These are phyloP conservation scores for Callosobruchus maculatus DNA, from an alignment of 2,888 invertebrate species.

Conservation along the genomic window DNA sequence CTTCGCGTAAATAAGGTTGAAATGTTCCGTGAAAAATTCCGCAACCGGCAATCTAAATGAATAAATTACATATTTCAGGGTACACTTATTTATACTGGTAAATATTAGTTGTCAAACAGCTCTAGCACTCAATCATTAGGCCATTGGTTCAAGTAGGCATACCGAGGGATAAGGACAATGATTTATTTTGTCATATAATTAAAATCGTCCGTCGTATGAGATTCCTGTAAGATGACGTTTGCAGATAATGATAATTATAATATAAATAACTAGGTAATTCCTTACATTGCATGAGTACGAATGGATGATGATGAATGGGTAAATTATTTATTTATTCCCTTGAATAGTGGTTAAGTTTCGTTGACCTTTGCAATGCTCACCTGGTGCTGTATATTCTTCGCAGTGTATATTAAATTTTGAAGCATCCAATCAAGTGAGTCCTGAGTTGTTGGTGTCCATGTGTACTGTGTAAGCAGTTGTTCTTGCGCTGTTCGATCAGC, in stretches of 20 bases:
- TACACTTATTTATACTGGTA: neutral
- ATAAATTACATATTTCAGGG: neutral
- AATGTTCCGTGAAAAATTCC: neutral
- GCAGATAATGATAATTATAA: neutral
- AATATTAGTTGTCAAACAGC: neutral
- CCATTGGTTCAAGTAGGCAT: neutral
- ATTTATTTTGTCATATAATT: neutral
- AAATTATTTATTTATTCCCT: neutral
- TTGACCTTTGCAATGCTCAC: no score
- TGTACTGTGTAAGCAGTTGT: no score
- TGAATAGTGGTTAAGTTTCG: no score
- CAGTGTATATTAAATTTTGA: no score
- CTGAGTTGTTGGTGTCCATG: no score
- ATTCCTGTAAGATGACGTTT: neutral
- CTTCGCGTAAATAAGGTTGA: conserved; percentile 22
- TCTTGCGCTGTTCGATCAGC: no score
- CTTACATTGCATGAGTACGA: neutral
- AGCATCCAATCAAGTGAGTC: no score
- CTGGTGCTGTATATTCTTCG: no score
- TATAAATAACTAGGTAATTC: neutral
- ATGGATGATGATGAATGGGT: neutral
- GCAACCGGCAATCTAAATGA: neutral
- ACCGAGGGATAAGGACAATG: neutral
- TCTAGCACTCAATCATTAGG: neutral
- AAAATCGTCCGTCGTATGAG: neutral